These are phyloP conservation scores for Neomonachus schauinslandi DNA, from an alignment of 2,113 vertebrate genomes.

Conservation along the genomic window DNA sequence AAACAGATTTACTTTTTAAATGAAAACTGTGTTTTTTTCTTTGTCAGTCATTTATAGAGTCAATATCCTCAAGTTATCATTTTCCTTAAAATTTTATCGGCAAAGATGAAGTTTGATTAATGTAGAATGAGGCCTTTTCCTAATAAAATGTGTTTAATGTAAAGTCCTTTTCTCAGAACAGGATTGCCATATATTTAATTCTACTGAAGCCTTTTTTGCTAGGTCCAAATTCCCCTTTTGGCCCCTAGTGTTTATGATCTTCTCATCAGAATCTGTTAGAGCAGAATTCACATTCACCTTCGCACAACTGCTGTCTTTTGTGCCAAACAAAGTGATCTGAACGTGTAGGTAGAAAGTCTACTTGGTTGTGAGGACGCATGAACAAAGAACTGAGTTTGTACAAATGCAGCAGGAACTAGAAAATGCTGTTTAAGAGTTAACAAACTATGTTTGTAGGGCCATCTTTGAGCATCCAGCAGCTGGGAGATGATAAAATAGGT, in stretches of 20 bases:
- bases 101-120: not conserved
- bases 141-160: not conserved
- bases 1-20: not conserved
- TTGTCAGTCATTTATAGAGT: not conserved
- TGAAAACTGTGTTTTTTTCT: not conserved
- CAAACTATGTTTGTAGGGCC: not conserved
- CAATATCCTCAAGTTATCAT: not conserved
- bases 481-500: not conserved
- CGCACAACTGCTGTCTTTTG: rapidly evolving
- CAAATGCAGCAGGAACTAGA: not conserved
- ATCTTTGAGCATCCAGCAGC: rapidly evolving
- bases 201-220: not conserved
- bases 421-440: not conserved
- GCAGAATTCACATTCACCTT: not conserved
- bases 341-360: no score
- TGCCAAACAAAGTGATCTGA: not conserved
- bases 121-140: not conserved
- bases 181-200: not conserved
- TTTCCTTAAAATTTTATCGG: not conserved
- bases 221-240: no score
- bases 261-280: not conserved
- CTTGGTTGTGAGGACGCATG: not conserved
- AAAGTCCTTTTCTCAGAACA: not conserved
- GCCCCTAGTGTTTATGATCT: not conserved
- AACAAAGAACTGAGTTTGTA: not conserved